Conservation (phyloP, 2,888 invertebrate species). For the Cylindroiulus punctatus region DNA sequence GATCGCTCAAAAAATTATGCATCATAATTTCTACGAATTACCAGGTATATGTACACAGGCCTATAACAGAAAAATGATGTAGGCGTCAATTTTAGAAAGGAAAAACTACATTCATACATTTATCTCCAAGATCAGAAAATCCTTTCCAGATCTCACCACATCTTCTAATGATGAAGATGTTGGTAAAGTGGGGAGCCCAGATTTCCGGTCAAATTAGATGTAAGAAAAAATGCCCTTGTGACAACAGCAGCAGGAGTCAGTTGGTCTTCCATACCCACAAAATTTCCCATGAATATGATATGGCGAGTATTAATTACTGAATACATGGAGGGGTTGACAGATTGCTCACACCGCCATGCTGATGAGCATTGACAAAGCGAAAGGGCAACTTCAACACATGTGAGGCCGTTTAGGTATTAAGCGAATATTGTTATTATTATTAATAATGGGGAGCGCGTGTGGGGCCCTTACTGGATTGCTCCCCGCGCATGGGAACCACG, state of each 20-base stretch:
- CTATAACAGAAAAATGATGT: no score
- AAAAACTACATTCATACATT: no score
- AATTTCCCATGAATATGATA: slow-evolving; percentile 18
- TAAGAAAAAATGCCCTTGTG: not conserved
- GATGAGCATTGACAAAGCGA: slow-evolving; percentile 18
- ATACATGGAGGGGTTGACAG: not conserved
- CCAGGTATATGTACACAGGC: no score
- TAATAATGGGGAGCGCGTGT: slow-evolving; percentile 9
- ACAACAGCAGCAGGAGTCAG: not conserved
- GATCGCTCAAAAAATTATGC: no score
- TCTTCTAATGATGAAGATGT: no score
- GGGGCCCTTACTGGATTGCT: not conserved
- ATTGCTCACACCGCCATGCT: slow-evolving; percentile 10
- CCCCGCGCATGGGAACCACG: not conserved
- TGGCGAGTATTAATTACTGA: not conserved
- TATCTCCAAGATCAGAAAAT: no score
- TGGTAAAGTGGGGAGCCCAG: no score
- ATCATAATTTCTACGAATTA: no score
- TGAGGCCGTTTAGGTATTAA: slow-evolving; percentile 18
- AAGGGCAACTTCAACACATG: slow-evolving; percentile 1
- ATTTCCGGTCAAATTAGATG: no score
- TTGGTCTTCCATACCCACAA: not conserved
- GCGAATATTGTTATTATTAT: slow-evolving; percentile 10
- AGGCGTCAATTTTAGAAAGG: no score
- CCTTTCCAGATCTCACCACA: no score